A percentile compares a stretch with the other conserved stretches of the same genome.
phyloP scores from a whole-genome alignment of 2,113 vertebrate genomes.

The Madoqua kirkii region DNA sequence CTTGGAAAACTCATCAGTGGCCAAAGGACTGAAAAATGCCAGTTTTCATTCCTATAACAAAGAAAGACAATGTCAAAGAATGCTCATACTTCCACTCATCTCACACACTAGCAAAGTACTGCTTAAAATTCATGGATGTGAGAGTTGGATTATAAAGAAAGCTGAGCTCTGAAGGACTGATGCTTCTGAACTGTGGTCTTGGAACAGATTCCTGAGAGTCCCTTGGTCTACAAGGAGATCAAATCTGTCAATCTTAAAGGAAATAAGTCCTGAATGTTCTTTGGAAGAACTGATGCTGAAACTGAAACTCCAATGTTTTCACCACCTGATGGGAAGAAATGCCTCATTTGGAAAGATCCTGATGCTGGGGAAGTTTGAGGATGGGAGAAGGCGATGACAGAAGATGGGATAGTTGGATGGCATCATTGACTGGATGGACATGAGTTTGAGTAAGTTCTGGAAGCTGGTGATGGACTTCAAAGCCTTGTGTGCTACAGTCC shows the following conservation, averaged over 20 bases:
- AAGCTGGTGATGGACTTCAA: not conserved
- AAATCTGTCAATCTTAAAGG: not conserved
- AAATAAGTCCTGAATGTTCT: not conserved
- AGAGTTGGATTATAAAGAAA: no score
- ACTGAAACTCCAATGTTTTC: not conserved
- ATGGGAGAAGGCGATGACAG: not conserved
- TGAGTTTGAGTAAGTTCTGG: not conserved
- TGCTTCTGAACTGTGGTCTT: not conserved
- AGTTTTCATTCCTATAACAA: not conserved
- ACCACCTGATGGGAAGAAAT: not conserved
- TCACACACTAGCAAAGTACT: not conserved
- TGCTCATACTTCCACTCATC: not conserved
- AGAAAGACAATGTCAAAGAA: not conserved
- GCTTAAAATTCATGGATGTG: not conserved
- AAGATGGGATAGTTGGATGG: not conserved
- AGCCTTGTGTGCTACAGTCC: not conserved
- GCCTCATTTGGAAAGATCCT: not conserved
- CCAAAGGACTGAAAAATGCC: not conserved
- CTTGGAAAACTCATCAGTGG: not conserved
- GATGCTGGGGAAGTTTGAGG: not conserved
- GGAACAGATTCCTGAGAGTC: not conserved
- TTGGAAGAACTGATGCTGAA: not conserved
- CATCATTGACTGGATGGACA: not conserved
- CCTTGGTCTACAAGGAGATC: not conserved
- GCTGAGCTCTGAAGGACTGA: not conserved